phyloP scores from a whole-genome alignment of 2,113 vertebrate species.

The Asarcornis scutulata region DNA sequence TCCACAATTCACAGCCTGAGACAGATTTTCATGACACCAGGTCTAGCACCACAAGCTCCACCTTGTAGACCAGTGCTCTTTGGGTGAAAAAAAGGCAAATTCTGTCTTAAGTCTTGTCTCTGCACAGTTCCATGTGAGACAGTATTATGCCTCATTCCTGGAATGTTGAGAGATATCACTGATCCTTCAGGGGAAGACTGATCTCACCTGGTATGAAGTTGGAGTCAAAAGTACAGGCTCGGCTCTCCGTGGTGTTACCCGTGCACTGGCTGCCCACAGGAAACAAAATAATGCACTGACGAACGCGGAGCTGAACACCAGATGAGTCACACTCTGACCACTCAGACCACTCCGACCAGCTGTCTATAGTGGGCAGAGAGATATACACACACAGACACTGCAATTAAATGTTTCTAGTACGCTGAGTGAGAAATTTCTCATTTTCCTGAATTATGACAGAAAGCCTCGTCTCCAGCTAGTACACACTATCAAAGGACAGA shows the following conservation, averaged over 20 bases:
- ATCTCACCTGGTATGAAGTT: constrained; percentile 93
- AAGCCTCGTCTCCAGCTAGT: not conserved
- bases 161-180: not conserved
- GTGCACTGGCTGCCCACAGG: constrained; percentile 92
- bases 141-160: rapidly evolving
- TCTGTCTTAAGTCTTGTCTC: not conserved
- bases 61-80: rapidly evolving
- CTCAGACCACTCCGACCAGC: constrained; percentile 93
- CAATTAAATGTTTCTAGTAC: not conserved
- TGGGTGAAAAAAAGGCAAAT: not conserved
- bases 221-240: constrained; percentile 84
- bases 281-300: constrained; percentile 90
- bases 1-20: not conserved
- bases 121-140: not conserved
- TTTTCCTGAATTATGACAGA: not conserved
- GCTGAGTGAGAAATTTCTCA: rapidly evolving
- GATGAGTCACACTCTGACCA: constrained; percentile 90
- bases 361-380: constrained; percentile 80
- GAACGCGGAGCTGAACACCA: constrained; percentile 83
- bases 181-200: not conserved
- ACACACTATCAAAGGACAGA: not conserved
- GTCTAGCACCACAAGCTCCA: not conserved
- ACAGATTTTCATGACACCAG: not conserved
- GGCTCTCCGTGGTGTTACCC: constrained; percentile 88
- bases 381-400: rapidly evolving